Percentiles rank a stretch among this genome's conserved stretches.
These are phyloP conservation scores for Amblyopsis hoosieri DNA, from an alignment of 2,797 vertebrate genomes.

Conservation along the genomic window DNA sequence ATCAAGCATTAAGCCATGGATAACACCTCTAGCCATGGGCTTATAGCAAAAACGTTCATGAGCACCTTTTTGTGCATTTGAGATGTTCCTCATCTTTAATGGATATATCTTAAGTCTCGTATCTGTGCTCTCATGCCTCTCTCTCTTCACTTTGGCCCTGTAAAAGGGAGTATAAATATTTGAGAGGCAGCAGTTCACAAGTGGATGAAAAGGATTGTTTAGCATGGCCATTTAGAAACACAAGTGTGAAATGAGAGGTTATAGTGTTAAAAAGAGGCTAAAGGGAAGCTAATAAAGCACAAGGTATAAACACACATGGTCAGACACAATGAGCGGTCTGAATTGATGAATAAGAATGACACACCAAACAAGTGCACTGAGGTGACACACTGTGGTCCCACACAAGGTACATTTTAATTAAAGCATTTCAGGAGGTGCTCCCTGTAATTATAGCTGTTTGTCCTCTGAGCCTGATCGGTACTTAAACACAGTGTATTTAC, in stretches of 20 bases:
- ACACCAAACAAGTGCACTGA: constrained; percentile 45
- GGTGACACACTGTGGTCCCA: constrained; percentile 70
- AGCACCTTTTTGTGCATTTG: constrained; percentile 63
- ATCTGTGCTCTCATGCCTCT: constrained; percentile 49
- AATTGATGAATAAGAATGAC: constrained; percentile 54
- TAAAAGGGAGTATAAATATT: constrained; percentile 75
- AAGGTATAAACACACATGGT: constrained; percentile 30
- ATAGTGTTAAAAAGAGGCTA: constrained; percentile 46
- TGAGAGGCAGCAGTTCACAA: constrained; percentile 67
- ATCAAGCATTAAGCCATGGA: constrained; percentile 50
- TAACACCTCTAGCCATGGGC: constrained; percentile 67
- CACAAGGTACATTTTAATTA: constrained; percentile 84
- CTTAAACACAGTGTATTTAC: constrained; percentile 85
- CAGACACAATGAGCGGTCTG: constrained; percentile 31
- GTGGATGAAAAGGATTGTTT: constrained; percentile 63
- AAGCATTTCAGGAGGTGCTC: constrained; percentile 92
- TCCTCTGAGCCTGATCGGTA: constrained; percentile 84
- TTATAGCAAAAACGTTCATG: constrained; percentile 49
- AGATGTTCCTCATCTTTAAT: constrained; percentile 78
- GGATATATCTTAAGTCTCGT: constrained; percentile 56
- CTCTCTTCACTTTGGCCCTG: constrained; percentile 43
- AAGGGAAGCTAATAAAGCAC: constrained; percentile 23
- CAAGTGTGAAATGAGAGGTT: constrained; percentile 66
- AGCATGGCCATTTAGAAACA: constrained; percentile 63
- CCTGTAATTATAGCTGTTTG: constrained; percentile 92